phyloP scores from a whole-genome alignment of 2,888 invertebrate species.

The Limnephilus lunatus region DNA sequence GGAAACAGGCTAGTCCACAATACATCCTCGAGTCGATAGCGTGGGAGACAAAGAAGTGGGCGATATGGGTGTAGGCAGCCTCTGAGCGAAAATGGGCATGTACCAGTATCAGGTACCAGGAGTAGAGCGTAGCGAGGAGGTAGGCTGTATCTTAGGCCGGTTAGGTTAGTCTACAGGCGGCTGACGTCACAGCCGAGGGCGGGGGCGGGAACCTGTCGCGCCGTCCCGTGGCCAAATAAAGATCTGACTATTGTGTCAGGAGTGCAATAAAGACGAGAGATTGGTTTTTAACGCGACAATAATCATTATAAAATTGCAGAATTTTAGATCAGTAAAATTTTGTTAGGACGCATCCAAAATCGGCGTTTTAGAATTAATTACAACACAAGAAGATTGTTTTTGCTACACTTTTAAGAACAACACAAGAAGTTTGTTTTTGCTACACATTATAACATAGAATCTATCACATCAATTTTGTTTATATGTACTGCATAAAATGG shows the following conservation, averaged over 20 bases:
- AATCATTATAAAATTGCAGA: too few species aligned
- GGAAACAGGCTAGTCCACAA: background rate
- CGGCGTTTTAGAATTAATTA: too few species aligned
- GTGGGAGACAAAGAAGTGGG: background rate
- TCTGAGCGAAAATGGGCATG: background rate
- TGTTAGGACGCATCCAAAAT: too few species aligned
- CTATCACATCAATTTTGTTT: too few species aligned
- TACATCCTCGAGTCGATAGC: background rate
- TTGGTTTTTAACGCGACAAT: background rate
- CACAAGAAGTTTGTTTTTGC: too few species aligned
- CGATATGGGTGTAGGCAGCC: background rate
- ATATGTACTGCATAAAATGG: too few species aligned
- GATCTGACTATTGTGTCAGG: background rate
- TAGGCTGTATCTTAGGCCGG: background rate
- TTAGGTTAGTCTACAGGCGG: background rate
- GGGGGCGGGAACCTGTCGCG: background rate
- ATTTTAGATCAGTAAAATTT: too few species aligned
- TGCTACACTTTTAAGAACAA: too few species aligned
- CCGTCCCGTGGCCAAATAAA: background rate
- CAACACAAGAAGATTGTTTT: too few species aligned
- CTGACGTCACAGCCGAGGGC: background rate
- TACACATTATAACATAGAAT: too few species aligned
- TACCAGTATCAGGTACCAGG: background rate
- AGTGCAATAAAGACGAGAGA: background rate
- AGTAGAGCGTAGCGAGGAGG: background rate